Base-by-base conservation (phyloP, 2,797 vertebrate species). In the Gallinago nigripennis region DNA sequence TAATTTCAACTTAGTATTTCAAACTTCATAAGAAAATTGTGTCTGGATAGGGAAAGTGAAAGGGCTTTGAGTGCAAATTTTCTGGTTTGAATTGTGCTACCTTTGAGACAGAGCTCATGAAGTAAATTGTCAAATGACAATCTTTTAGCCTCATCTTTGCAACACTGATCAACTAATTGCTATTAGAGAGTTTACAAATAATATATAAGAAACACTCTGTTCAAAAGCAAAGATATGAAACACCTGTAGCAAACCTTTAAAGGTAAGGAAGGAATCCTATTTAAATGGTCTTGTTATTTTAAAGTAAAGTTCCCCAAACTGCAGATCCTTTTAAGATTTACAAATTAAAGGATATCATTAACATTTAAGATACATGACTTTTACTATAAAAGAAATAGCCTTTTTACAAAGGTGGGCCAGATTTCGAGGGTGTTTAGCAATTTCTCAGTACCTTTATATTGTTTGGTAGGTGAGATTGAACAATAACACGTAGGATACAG, bases 1-100 rank as follows among this genome's bases (percentile, higher is more conserved):
- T 76, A 41, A 68, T 84, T 81, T 82, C n/a, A 84, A 56, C 76
- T 82, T 80, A 61, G 20, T 76, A 60, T 90, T 91, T 96, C 31
- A 91, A 19, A 79, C 39, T 68, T 56, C 39, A 50, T n/a, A 68
- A 51, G 50, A 68, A 88, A 77, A 70, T 75, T 77, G 12, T 51
- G 14, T 69, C 30, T 71, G 37, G 25, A 25, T 46, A 37, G 46
- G 12, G 35, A 71, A 89, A 76, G 35, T 23, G 33, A 60, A 82
- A 80, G 28, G 65, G 33, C 33, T 46, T 35, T 45, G 31, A 63
- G 16, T 85, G 91, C 10, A 11, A 75, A 57, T 76, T 63, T 84
- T 81, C 25, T 86, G 39, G 5, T 57, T 91, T 77, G 69, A 86
- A 69, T 71, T 76, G 46, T 0, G 2, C 46, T 77, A 51, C 16